Percentiles rank a stretch among this genome's conserved stretches.
These are phyloP conservation scores for Meghimatium bilineatum DNA, from an alignment of 2,888 invertebrate species.

Conservation along the genomic window DNA sequence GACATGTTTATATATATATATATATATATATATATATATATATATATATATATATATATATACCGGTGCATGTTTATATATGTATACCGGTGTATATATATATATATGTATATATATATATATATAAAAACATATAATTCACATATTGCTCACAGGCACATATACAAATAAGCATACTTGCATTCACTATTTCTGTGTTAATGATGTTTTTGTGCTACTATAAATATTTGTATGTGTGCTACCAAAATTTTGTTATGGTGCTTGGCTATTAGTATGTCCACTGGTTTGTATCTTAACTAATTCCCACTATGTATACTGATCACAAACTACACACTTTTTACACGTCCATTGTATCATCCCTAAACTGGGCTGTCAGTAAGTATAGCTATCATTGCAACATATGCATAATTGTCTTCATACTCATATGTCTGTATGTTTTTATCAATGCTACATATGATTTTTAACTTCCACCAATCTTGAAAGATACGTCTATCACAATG, in stretches of 20 bases:
- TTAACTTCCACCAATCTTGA: too few species aligned
- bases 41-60: too few species aligned
- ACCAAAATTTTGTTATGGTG: not conserved
- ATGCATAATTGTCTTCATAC: too few species aligned
- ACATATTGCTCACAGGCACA: not conserved
- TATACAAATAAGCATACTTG: not conserved
- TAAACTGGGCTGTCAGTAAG: not conserved
- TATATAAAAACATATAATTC: not conserved
- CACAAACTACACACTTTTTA: not conserved
- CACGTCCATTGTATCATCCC: not conserved
- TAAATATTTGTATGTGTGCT: not conserved
- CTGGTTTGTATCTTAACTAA: not conserved
- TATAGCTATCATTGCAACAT: not conserved
- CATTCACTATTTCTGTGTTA: slow-evolving; percentile 2
- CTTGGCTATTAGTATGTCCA: not conserved
- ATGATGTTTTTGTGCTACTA: not conserved
- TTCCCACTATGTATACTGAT: not conserved
- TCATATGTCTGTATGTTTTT: too few species aligned
- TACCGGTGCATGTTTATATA: too few species aligned
- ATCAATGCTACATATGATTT: not conserved
- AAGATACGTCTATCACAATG: too few species aligned
- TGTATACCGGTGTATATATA: too few species aligned
- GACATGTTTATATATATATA: too few species aligned
- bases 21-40: too few species aligned
- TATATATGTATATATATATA: too few species aligned